Evolutionary conservation across 2,888 invertebrate genomes (phyloP).

Genomic region (Magallana nippona): DNA sequence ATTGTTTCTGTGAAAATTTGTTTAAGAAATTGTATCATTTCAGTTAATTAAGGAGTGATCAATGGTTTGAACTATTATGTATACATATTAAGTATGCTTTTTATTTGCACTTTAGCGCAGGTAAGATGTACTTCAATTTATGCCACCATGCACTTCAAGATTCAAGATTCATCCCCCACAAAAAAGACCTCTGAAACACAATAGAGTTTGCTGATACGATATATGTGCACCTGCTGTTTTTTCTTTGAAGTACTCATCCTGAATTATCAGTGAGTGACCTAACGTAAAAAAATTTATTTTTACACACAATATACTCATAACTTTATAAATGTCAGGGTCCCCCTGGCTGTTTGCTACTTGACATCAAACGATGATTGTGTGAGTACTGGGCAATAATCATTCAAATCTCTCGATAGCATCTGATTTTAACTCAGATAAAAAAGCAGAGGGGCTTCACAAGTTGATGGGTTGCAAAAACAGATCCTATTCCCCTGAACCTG

Average conservation of each 20-base stretch:
- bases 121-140: slow-evolving; percentile 3
- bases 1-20: too few species aligned
- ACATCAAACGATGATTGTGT: slow-evolving; percentile 7
- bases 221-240: neutral
- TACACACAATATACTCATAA: neutral
- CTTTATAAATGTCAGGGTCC: slow-evolving; percentile 6
- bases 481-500: neutral
- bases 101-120: neutral
- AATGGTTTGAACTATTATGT: too few species aligned
- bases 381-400: slow-evolving; percentile 15
- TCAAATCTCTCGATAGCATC: slow-evolving; percentile 7
- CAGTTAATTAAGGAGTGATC: too few species aligned
- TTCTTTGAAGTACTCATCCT: neutral
- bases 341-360: neutral
- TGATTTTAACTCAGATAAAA: neutral
- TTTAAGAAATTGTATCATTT: too few species aligned
- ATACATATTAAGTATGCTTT: neutral
- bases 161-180: neutral
- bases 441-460: slow-evolving; percentile 9
- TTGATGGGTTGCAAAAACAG: slow-evolving; percentile 26
- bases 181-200: neutral
- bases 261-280: neutral
- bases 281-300: neutral
- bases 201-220: neutral
- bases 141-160: neutral